Percentiles rank a stretch among this genome's conserved stretches.
These are phyloP conservation scores for Montipora sp. DNA, from an alignment of 64 coral and sea anemone genomes.

Conservation along the genomic window DNA sequence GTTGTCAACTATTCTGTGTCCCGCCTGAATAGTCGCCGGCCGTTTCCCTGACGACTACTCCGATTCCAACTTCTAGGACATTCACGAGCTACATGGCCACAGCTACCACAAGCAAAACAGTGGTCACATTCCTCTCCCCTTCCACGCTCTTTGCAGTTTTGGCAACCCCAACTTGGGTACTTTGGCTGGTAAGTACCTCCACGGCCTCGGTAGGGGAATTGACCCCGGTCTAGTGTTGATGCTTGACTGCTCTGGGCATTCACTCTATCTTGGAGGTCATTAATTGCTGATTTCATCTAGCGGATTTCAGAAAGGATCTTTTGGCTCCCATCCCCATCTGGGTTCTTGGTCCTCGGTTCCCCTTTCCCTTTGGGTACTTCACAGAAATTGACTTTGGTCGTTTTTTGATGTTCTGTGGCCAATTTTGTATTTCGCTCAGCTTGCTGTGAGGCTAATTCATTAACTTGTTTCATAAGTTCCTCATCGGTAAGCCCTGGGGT, in stretches of 20 bases:
- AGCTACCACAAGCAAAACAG: conserved; percentile 19
- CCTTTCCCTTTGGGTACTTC: background rate
- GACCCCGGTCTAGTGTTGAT: background rate
- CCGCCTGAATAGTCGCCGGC: background rate
- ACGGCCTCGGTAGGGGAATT: conserved; percentile 3
- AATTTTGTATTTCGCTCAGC: too few species aligned
- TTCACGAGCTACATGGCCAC: conserved; percentile 40
- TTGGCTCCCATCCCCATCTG: conserved; percentile 9
- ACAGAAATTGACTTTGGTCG: conserved; percentile 4
- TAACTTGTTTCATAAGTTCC: too few species aligned
- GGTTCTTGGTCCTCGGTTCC: background rate
- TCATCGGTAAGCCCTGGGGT: too few species aligned
- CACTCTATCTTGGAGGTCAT: conserved; percentile 33
- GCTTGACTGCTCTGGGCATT: conserved; percentile 18
- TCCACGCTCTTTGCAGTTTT: too few species aligned
- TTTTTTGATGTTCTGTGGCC: too few species aligned
- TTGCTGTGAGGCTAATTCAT: too few species aligned
- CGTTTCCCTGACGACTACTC: conserved; percentile 66
- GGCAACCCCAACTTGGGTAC: background rate
- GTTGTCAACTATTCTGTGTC: background rate
- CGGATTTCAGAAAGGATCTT: conserved; percentile 17
- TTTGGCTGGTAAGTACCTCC: conserved; percentile 11
- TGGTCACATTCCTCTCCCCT: too few species aligned
- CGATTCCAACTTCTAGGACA: background rate
- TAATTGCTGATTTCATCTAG: conserved; percentile 46